A percentile compares a stretch with the other conserved stretches of the same genome.
Evolutionary conservation across 2,113 vertebrate genomes (phyloP).

Genomic region (Anarhynchus alexandrinus): DNA sequence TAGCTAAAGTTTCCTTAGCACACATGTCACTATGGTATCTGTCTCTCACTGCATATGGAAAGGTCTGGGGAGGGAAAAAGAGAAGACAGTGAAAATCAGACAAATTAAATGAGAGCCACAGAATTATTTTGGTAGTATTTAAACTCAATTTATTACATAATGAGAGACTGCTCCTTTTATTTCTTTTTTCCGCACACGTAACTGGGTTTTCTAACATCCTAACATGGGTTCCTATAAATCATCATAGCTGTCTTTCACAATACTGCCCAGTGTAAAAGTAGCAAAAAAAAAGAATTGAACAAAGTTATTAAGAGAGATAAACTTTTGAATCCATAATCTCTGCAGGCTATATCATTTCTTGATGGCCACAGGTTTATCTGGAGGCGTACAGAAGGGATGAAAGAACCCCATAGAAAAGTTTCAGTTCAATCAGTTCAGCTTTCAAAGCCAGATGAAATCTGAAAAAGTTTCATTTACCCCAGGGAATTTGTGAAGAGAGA

Average conservation of each 20-base stretch:
- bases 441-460: slow-evolving; percentile 26
- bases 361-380: not conserved
- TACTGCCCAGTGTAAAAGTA: not conserved
- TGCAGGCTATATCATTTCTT: not conserved
- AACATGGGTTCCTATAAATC: not conserved
- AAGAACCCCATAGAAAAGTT: slow-evolving; percentile 14
- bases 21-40: not conserved
- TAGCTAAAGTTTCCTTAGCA: not conserved
- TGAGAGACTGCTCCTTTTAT: not conserved
- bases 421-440: not conserved
- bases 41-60: not conserved
- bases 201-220: not conserved
- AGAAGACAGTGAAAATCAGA: not conserved
- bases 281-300: not conserved
- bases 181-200: not conserved
- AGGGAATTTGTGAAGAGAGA: slow-evolving; percentile 18
- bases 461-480: slow-evolving; percentile 15
- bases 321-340: not conserved
- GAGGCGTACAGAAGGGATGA: not conserved
- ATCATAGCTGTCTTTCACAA: not conserved
- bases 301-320: not conserved
- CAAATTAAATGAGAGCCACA: not conserved
- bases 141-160: not conserved
- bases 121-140: not conserved
- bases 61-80: not conserved